A percentile compares a stretch with the other conserved stretches of the same genome.
These are phyloP conservation scores for Ceratina australensis DNA, from an alignment of 1,140 invertebrate genomes.

Conservation along the genomic window DNA sequence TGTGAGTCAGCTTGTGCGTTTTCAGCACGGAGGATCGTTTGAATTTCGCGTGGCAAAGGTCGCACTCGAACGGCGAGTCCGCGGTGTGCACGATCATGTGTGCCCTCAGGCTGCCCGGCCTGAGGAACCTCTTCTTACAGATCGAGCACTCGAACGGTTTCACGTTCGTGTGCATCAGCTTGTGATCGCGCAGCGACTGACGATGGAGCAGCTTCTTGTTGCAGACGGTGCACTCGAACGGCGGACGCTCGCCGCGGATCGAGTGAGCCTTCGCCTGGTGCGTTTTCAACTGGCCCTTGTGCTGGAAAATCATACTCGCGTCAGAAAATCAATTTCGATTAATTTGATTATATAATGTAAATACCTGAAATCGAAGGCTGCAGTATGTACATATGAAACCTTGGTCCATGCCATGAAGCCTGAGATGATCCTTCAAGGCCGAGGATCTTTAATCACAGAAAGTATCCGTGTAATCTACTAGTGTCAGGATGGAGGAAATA, in stretches of 20 bases:
- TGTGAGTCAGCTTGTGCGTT: slow-evolving; percentile 57
- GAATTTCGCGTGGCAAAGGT: slow-evolving; percentile 51
- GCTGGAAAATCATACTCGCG: no score
- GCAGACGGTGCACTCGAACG: slow-evolving; percentile 43
- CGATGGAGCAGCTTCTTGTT: slow-evolving; percentile 49
- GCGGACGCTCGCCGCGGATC: not conserved
- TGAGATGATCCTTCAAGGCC: slow-evolving; percentile 39
- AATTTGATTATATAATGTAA: no score
- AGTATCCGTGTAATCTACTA: no score
- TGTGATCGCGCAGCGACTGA: slow-evolving; percentile 43
- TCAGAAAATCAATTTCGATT: no score
- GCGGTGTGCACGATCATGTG: slow-evolving; percentile 58
- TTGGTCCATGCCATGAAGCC: slow-evolving; percentile 38
- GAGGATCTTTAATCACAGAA: slow-evolving; percentile 41
- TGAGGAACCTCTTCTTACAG: slow-evolving; percentile 53
- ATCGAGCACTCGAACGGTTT: slow-evolving; percentile 53
- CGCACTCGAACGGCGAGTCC: slow-evolving; percentile 46
- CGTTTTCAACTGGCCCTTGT: slow-evolving; percentile 3
- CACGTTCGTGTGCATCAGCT: slow-evolving; percentile 51
- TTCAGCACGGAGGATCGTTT: slow-evolving; percentile 56
- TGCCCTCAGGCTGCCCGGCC: slow-evolving; percentile 44
- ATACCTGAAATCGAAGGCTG: slow-evolving; percentile 52
- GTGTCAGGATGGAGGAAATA: no score
- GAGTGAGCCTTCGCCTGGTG: slow-evolving; percentile 25
- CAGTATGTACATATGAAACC: slow-evolving; percentile 47